These are phyloP conservation scores for Falco berigora DNA, from an alignment of 2,797 vertebrate genomes.

Conservation along the genomic window DNA sequence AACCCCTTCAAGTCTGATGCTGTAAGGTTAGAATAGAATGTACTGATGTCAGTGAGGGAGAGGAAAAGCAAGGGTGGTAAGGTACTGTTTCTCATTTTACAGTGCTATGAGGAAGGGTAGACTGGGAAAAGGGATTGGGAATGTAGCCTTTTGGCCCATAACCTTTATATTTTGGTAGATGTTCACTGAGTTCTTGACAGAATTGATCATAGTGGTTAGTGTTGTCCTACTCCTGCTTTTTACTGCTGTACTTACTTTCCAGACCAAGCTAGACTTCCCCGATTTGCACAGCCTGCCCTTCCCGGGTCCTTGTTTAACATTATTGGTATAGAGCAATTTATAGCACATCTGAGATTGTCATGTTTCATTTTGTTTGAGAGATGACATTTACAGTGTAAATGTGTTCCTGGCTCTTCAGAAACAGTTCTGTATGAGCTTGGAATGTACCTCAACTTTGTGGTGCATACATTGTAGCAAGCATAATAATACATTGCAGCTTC, in stretches of 20 bases:
- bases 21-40: not conserved
- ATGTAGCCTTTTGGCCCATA: not conserved
- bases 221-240: not conserved
- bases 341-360: not conserved
- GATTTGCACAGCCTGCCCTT: not conserved
- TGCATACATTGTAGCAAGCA: not conserved
- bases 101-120: not conserved
- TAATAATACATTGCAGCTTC: not conserved
- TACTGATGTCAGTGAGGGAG: not conserved
- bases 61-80: not conserved
- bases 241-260: not conserved
- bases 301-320: not conserved
- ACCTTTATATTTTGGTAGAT: not conserved
- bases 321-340: not conserved
- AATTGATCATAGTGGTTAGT: not conserved
- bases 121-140: not conserved
- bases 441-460: not conserved
- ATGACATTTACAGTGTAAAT: not conserved
- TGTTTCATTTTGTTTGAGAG: conserved; percentile 10
- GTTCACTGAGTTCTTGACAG: not conserved
- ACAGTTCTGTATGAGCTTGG: not conserved
- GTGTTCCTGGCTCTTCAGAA: not conserved
- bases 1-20: not conserved
- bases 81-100: not conserved
- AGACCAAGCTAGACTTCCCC: not conserved